Evolutionary conservation across 2,888 invertebrate species (phyloP), one percentile per base, ranked within the genome.

Genomic region (Nezara viridula): DNA sequence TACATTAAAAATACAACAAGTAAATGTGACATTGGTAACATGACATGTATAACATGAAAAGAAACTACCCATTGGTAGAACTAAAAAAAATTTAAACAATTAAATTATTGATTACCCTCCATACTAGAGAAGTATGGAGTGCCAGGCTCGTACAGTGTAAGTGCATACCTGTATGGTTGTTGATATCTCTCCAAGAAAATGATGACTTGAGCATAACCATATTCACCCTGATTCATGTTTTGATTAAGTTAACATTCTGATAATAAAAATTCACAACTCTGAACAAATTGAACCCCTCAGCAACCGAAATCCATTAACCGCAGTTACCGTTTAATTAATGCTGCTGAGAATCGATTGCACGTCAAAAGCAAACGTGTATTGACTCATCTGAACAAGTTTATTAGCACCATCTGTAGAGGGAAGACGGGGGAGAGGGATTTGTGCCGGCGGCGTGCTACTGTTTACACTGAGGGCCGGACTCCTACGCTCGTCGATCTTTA

Each of bases 321-420:
- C 81, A 81, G n/a, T 81, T 81, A 81, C 40, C 40, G 12, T 40
- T 81, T 81, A 81, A 81, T 81, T 81, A 81, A 81, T 81, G n/a
- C 40, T 44, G 44, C 40, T 24, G 44, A 44, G 44, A 44, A 81
- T 81, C 81, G 81, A 81, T 44, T 44, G 40, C 40, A 44, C 81
- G 44, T 44, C 81, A 81, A 81, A 81, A 81, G 81, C 81, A 81
- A 81, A 81, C 81, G 40, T 81, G 81, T 81, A 81, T 81, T 81
- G 81, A 81, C 81, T 81, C 81, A 81, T 81, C 81, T n/a, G 81
- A 81, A 81, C 81, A 81, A 81, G 81, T 81, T 81, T 81, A 81
- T 81, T 81, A 81, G 81, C 81, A 44, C 81, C 81, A 81, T 81
- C 81, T 81, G 81, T 44, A 81, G 37, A 24, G 32, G 77, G 40